phyloP scores from a whole-genome alignment of 2,113 vertebrate genomes.

The Chaetorhynchus papuensis region DNA sequence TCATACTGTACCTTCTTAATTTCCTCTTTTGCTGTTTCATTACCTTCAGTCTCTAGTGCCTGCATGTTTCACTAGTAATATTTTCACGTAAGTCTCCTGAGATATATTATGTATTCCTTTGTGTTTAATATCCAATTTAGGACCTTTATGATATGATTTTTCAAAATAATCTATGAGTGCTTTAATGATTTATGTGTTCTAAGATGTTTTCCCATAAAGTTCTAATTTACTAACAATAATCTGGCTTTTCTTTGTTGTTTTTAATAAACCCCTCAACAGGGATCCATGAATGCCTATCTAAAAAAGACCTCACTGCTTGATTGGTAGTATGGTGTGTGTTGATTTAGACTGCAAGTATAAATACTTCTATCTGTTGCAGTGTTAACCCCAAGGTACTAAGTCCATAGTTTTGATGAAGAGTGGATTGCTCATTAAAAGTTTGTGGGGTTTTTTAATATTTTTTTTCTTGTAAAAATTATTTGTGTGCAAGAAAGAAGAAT shows the following conservation, averaged over 20 bases:
- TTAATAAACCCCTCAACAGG: not conserved
- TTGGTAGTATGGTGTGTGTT: not conserved
- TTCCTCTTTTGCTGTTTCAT: constrained; percentile 7
- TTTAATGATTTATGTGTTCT: not conserved
- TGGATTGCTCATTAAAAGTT: not conserved
- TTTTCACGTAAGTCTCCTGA: not conserved
- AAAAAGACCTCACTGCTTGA: not conserved
- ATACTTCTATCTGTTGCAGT: not conserved
- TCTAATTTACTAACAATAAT: not conserved
- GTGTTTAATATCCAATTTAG: not conserved
- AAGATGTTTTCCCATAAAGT: not conserved
- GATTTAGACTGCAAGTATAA: not conserved
- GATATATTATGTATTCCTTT: not conserved
- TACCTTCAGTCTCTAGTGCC: not conserved
- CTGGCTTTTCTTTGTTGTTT: not conserved
- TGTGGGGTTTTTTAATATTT: too few species aligned
- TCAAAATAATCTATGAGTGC: not conserved
- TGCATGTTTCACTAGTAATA: not conserved
- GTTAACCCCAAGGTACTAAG: not conserved
- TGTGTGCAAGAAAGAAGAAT: not conserved
- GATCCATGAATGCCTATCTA: not conserved
- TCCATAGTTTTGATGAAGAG: not conserved
- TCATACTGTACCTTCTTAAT: not conserved
- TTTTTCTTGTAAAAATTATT: not conserved
- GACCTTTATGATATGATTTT: not conserved